Percentiles rank a stretch among this genome's conserved stretches.
Evolutionary conservation across 2,888 invertebrate genomes (phyloP).

Genomic region (Peribatodes rhomboidaria): DNA sequence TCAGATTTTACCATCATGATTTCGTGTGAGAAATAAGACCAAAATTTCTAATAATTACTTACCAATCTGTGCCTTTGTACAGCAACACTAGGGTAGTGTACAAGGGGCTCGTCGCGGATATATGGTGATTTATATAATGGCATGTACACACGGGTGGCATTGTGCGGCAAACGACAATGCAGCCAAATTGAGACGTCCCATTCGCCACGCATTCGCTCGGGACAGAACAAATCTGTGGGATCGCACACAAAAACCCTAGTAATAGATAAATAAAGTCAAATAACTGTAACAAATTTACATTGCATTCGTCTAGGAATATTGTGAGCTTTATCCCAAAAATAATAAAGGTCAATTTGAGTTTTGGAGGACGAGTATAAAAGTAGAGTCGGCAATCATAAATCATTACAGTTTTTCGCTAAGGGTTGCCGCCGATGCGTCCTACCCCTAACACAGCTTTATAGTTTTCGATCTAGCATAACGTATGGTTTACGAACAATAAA

Average conservation of each 20-base stretch:
- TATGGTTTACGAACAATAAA: slow-evolving; percentile 51
- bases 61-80: slow-evolving; percentile 14
- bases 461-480: slow-evolving; percentile 53
- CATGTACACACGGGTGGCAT: slow-evolving; percentile 50
- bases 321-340: neutral
- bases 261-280: slow-evolving; percentile 76
- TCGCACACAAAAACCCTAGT: slow-evolving; percentile 67
- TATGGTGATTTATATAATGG: slow-evolving; percentile 50
- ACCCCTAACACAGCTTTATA: slow-evolving; percentile 54
- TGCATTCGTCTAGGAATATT: neutral
- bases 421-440: slow-evolving; percentile 49
- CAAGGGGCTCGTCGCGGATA: slow-evolving; percentile 43
- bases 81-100: slow-evolving; percentile 27
- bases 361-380: neutral
- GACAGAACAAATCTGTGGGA: slow-evolving; percentile 62
- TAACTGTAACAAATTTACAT: slow-evolving; percentile 53
- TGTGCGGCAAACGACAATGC: slow-evolving; percentile 67
- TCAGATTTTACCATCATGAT: too few species aligned
- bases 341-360: slow-evolving; percentile 24
- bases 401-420: slow-evolving; percentile 56
- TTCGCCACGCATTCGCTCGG: slow-evolving; percentile 71
- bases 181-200: slow-evolving; percentile 80
- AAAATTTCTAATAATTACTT: slow-evolving; percentile 7
- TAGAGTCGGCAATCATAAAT: slow-evolving; percentile 49
- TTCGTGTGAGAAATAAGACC: slow-evolving; percentile 8